A percentile compares a stretch with the other conserved stretches of the same genome.
Conservation (phyloP, 2,797 vertebrate species). For the Notolabrus celidotus region DNA sequence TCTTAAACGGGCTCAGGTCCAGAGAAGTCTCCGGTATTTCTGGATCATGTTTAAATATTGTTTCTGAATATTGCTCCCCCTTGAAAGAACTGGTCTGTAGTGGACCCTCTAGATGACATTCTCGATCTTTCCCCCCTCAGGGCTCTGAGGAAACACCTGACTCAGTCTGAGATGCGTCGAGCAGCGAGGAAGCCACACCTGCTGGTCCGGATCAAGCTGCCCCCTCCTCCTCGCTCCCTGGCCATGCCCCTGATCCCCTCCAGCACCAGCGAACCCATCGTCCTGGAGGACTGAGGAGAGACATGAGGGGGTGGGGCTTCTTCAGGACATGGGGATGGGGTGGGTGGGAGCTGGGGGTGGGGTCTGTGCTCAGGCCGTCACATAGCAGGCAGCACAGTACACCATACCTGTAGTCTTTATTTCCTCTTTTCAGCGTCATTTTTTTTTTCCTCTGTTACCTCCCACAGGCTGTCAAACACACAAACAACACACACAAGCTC, state of each 20-base stretch:
- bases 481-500: constrained; percentile 27
- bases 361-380: constrained; percentile 56
- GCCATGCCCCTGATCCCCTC: constrained; percentile 86
- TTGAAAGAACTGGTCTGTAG: background rate
- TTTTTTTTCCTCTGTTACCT: constrained; percentile 69
- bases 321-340: constrained; percentile 50
- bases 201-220: constrained; percentile 91
- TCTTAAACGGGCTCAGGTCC: too few species aligned
- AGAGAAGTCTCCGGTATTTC: too few species aligned
- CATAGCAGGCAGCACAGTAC: constrained; percentile 59
- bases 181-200: constrained; percentile 93
- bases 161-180: constrained; percentile 93
- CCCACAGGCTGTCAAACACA: constrained; percentile 51
- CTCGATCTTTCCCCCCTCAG: constrained; percentile 64
- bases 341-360: constrained; percentile 12
- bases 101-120: background rate
- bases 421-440: constrained; percentile 57
- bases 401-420: constrained; percentile 70
- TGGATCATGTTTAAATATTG: too few species aligned
- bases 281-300: constrained; percentile 90
- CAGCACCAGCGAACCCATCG: constrained; percentile 94
- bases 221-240: constrained; percentile 83
- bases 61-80: too few species aligned
- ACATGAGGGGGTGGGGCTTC: constrained; percentile 1
- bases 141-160: constrained; percentile 93